A percentile compares a stretch with the other conserved stretches of the same genome.
phyloP scores from a whole-genome alignment of 2,888 invertebrate genomes.

The Aquatica leii region DNA sequence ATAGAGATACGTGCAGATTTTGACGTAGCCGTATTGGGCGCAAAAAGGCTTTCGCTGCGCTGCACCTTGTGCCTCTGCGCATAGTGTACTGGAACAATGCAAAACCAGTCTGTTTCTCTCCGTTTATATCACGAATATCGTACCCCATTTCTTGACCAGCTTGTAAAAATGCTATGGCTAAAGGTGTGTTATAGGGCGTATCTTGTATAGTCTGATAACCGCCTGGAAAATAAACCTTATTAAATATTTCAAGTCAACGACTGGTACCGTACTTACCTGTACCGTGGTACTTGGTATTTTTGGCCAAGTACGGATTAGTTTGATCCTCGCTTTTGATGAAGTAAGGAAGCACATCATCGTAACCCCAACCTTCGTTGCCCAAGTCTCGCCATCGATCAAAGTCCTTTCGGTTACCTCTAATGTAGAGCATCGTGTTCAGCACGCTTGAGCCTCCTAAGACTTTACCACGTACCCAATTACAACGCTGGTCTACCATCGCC shows the following conservation, averaged over 20 bases:
- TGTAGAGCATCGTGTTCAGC: constrained; percentile 90
- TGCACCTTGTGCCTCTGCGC: constrained; percentile 82
- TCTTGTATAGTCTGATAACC: constrained; percentile 82
- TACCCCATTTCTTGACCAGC: constrained; percentile 94
- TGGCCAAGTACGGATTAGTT: constrained; percentile 86
- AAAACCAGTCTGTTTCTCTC: constrained; percentile 86
- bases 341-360: constrained; percentile 80
- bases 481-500: constrained; percentile 84
- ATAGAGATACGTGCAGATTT: constrained; percentile 84
- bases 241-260: constrained; percentile 1
- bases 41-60: constrained; percentile 85
- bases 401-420: constrained; percentile 86
- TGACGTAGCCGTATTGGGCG: constrained; percentile 78
- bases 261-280: constrained; percentile 66
- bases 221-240: constrained; percentile 62
- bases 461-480: constrained; percentile 91
- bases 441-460: constrained; percentile 88
- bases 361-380: constrained; percentile 91
- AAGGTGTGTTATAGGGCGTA: constrained; percentile 80
- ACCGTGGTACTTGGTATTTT: constrained; percentile 73
- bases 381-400: constrained; percentile 87
- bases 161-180: constrained; percentile 85
- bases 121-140: constrained; percentile 85
- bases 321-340: constrained; percentile 90
- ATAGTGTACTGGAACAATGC: constrained; percentile 90